These are phyloP conservation scores for Philereme vetulata DNA, from an alignment of 2,888 invertebrate species.

Conservation along the genomic window DNA sequence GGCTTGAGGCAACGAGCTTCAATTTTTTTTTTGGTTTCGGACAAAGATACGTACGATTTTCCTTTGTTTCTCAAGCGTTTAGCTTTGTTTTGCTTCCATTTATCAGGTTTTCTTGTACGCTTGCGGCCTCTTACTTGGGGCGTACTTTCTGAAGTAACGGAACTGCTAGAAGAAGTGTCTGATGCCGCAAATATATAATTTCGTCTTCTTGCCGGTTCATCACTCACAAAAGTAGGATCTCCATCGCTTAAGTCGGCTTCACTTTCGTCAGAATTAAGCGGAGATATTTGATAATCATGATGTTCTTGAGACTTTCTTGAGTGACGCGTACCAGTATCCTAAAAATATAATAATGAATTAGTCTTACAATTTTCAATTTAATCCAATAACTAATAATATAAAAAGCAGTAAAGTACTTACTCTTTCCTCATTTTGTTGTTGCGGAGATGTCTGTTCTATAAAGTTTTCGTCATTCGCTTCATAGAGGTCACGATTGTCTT, in stretches of 20 bases:
- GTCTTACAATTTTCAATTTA: slow-evolving; percentile 4
- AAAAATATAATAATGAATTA: slow-evolving; percentile 5
- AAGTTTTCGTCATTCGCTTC: slow-evolving; percentile 4
- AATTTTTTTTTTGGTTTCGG: background rate
- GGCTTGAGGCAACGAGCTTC: slow-evolving; percentile 4
- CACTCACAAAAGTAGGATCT: slow-evolving; percentile 3
- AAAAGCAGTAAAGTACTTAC: slow-evolving; percentile 5
- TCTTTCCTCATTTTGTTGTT: slow-evolving; percentile 5
- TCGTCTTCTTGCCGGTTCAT: slow-evolving; percentile 4
- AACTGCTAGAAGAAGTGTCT: slow-evolving; percentile 5
- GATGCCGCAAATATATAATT: slow-evolving; percentile 5
- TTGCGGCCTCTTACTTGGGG: slow-evolving; percentile 5
- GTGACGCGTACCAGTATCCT: slow-evolving; percentile 5
- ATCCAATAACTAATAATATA: slow-evolving; percentile 5
- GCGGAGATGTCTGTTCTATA: slow-evolving; percentile 5
- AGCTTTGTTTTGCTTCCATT: background rate
- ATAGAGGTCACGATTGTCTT: slow-evolving; percentile 5
- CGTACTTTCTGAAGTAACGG: slow-evolving; percentile 5
- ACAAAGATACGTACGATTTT: background rate
- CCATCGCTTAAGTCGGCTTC: slow-evolving; percentile 5
- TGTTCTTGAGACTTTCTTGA: slow-evolving; percentile 5
- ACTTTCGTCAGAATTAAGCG: slow-evolving; percentile 5
- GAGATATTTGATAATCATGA: slow-evolving; percentile 5
- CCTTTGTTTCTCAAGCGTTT: slow-evolving; percentile 5
- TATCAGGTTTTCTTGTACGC: slow-evolving; percentile 3